Evolutionary conservation across 2,797 vertebrate genomes (phyloP), one percentile per base, ranked within the genome.

Genomic region (Malacoraja senta): DNA sequence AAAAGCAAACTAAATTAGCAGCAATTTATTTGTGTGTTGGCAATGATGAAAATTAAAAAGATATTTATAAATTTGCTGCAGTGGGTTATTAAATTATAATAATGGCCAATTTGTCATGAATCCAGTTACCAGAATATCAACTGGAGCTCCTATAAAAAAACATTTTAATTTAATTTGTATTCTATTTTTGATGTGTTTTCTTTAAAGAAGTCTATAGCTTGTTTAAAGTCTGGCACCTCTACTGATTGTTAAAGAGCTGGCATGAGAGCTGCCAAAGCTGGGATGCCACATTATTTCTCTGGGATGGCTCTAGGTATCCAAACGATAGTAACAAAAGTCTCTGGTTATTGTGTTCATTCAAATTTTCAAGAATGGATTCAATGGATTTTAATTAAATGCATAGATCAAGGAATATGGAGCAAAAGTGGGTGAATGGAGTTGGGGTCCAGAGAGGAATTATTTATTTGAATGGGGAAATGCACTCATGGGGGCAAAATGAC

Each of bases 41-140:
- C 26, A n/a, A 84, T 61, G 24, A 12, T 84, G 8, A 84, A 61
- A 84, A 84, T 84, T 84, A 84, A 84, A 24, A 84, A 84, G 81
- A n/a, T 61, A 84, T 29, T 61, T n/a, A 61, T n/a, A 61, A 61
- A 61, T 61, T 84, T 84, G 26, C 53, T 84, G 53, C 17, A 58
- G 80, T 83, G 21, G 53, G 12, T 84, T 84, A 61, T 29, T 58
- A 83, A 83, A 83, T 84, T 61, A 61, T 61, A 84, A 61, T 84
- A 84, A 84, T 84, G 53, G 13, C 81, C 53, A 84, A 84, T 84
- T 84, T 84, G 53, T 61, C 58, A 61, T 61, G 81, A 84, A 84
- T 61, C 81, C 53, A 84, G 81, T 84, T 84, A n/a, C 26, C 1
- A 4, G 53, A 61, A 13, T 84, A 84, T n/a, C 29, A 84, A 58